Percentiles rank a stretch among this genome's conserved stretches.
Evolutionary conservation across 2,888 invertebrate genomes (phyloP).

Genomic region (Eubasilissa splendida): DNA sequence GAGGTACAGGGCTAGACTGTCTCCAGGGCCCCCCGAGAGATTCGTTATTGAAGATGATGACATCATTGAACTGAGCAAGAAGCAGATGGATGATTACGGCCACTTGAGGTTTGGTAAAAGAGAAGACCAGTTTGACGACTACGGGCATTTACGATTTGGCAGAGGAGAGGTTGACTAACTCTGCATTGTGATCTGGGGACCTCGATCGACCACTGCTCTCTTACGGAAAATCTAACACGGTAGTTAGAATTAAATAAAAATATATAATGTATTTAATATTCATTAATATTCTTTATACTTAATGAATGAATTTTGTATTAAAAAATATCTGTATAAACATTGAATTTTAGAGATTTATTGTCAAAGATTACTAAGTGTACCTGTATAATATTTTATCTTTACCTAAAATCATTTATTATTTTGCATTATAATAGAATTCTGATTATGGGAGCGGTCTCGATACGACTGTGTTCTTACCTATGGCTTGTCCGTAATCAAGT

Average conservation of each 20-base stretch:
- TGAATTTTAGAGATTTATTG: no score
- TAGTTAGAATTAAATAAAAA: constrained; percentile 1
- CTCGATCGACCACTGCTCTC: not conserved
- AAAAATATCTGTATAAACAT: no score
- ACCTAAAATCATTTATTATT: no score
- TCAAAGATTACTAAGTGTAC: no score
- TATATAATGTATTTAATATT: constrained; percentile 5
- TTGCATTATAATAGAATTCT: no score
- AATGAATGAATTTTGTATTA: no score
- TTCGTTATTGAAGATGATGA: constrained; percentile 67
- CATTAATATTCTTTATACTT: not conserved
- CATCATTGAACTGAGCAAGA: constrained; percentile 67
- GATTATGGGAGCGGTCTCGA: no score
- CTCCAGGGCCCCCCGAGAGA: constrained; percentile 61
- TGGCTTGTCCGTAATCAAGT: no score
- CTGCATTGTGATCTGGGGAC: constrained; percentile 9
- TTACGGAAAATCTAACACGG: not conserved
- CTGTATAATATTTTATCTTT: no score
- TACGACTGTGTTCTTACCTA: no score
- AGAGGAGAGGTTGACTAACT: constrained; percentile 68
- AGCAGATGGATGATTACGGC: constrained; percentile 75
- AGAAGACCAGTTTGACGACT: constrained; percentile 81
- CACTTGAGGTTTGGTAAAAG: constrained; percentile 77
- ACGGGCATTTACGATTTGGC: constrained; percentile 83
- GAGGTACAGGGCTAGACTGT: constrained; percentile 48